Evolutionary conservation across 2,797 vertebrate species (phyloP).

Genomic region (Capromys pilorides): DNA sequence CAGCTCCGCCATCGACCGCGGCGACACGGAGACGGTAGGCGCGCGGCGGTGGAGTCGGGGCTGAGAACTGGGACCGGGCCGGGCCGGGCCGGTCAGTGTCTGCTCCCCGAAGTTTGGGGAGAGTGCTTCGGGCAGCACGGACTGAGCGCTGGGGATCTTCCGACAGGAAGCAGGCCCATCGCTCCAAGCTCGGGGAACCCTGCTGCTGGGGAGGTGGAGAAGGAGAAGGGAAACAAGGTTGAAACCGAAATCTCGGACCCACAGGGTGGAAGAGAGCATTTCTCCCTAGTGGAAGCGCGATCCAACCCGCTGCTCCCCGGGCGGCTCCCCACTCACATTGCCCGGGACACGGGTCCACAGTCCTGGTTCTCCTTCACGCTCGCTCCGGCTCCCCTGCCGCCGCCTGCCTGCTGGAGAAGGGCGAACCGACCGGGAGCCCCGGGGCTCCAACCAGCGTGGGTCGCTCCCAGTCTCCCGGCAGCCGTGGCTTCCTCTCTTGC

Average conservation of each 20-base stretch:
- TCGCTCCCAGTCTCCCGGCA: conserved; percentile 2
- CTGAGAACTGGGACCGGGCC: conserved; percentile 61
- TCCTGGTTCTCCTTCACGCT: not conserved
- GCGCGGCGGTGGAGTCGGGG: conserved; percentile 68
- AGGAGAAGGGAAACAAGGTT: conserved; percentile 54
- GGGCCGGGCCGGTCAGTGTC: conserved; percentile 33
- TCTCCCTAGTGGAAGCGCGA: conserved; percentile 63
- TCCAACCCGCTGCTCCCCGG: not conserved
- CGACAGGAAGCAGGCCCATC: conserved; percentile 54
- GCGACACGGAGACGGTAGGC: conserved; percentile 98
- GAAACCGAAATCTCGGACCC: conserved; percentile 50
- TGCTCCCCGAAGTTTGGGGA: conserved; percentile 74
- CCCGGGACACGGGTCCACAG: not conserved
- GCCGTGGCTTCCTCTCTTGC: not conserved
- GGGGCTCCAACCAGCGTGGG: not conserved
- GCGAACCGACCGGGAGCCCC: not conserved
- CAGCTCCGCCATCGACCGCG: conserved; percentile 99
- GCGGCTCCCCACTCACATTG: conserved; percentile 16
- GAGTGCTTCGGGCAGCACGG: conserved; percentile 70
- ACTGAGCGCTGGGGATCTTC: conserved; percentile 27
- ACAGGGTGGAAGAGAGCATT: conserved; percentile 18
- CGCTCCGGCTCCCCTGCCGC: not conserved
- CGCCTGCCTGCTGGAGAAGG: not conserved
- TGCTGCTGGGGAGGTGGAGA: conserved; percentile 8
- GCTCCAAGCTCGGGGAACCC: conserved; percentile 18